Evolutionary conservation across 2,888 invertebrate genomes (phyloP).

Genomic region (Oxyteleia sp.): DNA sequence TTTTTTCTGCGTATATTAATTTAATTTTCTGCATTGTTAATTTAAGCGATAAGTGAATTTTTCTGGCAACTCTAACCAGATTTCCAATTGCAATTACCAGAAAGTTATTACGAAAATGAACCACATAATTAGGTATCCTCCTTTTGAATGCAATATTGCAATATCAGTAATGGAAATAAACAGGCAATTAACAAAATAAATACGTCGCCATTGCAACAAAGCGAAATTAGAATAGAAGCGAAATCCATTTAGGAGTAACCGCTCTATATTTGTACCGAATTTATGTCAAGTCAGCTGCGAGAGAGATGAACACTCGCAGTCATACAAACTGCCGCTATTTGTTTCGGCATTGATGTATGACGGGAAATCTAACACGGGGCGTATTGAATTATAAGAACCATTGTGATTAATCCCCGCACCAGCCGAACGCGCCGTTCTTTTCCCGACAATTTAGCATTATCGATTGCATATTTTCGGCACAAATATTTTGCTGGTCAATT

Average conservation of each 20-base stretch:
- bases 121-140: too few relatives aligned
- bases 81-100: too few relatives aligned
- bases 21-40: too few relatives aligned
- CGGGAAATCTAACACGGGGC: conserved; percentile 34
- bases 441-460: background rate
- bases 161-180: background rate
- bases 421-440: background rate
- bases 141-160: too few relatives aligned
- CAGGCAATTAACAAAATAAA: background rate
- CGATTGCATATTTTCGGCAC: too few relatives aligned
- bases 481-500: too few relatives aligned
- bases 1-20: too few relatives aligned
- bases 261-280: conserved; percentile 23
- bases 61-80: too few relatives aligned
- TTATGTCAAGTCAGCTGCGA: conserved; percentile 32
- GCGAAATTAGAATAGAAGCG: conserved; percentile 4
- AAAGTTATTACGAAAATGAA: too few relatives aligned
- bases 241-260: conserved; percentile 5
- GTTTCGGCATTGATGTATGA: conserved; percentile 43
- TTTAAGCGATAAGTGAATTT: too few relatives aligned
- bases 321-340: conserved; percentile 31
- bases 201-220: background rate
- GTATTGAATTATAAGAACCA: conserved; percentile 29
- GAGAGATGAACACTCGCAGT: conserved; percentile 33
- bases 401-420: conserved; percentile 18